Evolutionary conservation across 2,888 invertebrate genomes (phyloP), one percentile per base, ranked within the genome.

Genomic region (Linnaemya tessellans): DNA sequence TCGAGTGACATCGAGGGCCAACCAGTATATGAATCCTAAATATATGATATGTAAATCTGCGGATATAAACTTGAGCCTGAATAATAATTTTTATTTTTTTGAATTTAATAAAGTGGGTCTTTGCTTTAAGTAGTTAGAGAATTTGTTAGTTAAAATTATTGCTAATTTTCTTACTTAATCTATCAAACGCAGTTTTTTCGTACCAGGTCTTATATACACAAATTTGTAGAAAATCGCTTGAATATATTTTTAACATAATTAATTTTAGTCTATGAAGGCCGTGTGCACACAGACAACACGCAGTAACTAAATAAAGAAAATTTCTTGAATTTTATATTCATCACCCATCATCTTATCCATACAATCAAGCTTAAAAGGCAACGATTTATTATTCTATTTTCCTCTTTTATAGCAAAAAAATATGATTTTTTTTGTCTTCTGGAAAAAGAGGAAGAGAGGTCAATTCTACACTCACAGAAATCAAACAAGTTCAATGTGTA

Each of bases 381-480:
- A 41, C 38, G 30, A 49, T 18, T 51, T 30, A 67, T 54, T 54
- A 67, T 54, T 38, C 38, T 51, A 9, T 20, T 20, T 51, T 68
- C 20, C 13, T 35, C 41, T 41, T 62, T 20, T 41, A 8, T 22
- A 0, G 8, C 20, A 9, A 41, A 54, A 54, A 22, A 54, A 22
- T 25, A 13, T 7, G 3, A 41, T 56, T 56, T 65, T 65, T 4
- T 13, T 5, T 46, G n/a, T 30, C 65, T 65, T 10, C n/a, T n/a
- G n/a, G n/a, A n/a, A n/a, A n/a, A n/a, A n/a, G n/a, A 15, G 3
- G 20, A 5, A 64, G 20, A 67, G 51, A 70, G 25, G 79, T 54
- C 38, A 25, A 80, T 54, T 30, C 18, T 20, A 10, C 18, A 22
- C 30, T 46, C 20, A 51, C 7, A 58, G 35, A 65, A 49, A 15